Percentiles rank a stretch among this genome's conserved stretches.
These are phyloP conservation scores for Ophiothrix spiculata DNA, from an alignment of 35 echinoderm and acorn worm species.

Conservation along the genomic window DNA sequence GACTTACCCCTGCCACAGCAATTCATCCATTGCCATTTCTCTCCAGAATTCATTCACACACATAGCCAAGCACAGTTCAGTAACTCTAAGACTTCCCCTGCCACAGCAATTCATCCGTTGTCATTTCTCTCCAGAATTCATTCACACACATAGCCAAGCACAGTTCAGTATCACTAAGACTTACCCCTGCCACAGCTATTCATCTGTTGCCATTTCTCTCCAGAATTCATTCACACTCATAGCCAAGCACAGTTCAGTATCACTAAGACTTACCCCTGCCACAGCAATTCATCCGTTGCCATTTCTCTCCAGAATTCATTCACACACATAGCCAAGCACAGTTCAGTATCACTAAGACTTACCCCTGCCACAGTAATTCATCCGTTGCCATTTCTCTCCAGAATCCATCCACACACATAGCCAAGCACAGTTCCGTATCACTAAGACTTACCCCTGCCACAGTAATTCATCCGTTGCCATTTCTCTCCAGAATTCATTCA, in stretches of 20 bases:
- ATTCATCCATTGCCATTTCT: constrained; percentile 74
- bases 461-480: constrained; percentile 83
- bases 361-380: constrained; percentile 96
- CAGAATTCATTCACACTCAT: too few species aligned
- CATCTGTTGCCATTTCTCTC: too few species aligned
- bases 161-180: constrained; percentile 86
- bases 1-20: constrained; percentile 97
- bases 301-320: too few species aligned
- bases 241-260: too few species aligned
- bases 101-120: constrained; percentile 90
- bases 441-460: constrained; percentile 94
- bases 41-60: constrained; percentile 98
- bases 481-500: constrained; percentile 95
- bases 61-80: constrained; percentile 90
- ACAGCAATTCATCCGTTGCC: too few species aligned
- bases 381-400: constrained; percentile 85
- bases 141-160: constrained; percentile 96
- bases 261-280: too few species aligned
- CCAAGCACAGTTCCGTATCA: constrained; percentile 89
- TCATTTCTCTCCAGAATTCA: constrained; percentile 88
- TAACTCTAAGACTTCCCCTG: constrained; percentile 91
- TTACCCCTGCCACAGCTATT: too few species aligned
- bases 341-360: too few species aligned
- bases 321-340: too few species aligned
- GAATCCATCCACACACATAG: constrained; percentile 95